Conservation (phyloP, 2,797 vertebrate genomes). For the Cuculus canorus region DNA sequence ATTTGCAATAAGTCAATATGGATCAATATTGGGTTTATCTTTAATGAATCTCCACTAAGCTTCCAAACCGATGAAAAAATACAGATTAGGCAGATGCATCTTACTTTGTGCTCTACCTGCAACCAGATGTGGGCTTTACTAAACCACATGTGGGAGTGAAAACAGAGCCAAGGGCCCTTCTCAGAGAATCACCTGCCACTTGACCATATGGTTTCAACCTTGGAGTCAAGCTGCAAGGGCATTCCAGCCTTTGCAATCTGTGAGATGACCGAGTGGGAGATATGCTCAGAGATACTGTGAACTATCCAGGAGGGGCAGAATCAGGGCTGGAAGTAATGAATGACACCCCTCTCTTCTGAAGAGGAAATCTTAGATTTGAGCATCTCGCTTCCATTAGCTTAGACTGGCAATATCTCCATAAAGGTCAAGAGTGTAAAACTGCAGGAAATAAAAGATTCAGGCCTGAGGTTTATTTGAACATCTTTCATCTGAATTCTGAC, state of each 20-base stretch:
- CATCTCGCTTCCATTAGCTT: not conserved
- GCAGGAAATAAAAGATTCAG: not conserved
- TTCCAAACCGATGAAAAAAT: constrained; percentile 41
- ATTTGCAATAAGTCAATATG: not conserved
- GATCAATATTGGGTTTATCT: constrained; percentile 20
- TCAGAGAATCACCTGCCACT: constrained; percentile 70
- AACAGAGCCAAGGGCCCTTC: constrained; percentile 73
- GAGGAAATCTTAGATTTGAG: not conserved
- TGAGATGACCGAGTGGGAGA: constrained; percentile 63
- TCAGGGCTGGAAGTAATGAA: not conserved
- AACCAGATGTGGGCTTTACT: constrained; percentile 64
- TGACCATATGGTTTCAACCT: constrained; percentile 80
- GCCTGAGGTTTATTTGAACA: not conserved
- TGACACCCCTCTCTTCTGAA: not conserved
- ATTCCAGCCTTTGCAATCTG: constrained; percentile 61
- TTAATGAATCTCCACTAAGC: constrained; percentile 6
- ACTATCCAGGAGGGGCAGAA: not conserved
- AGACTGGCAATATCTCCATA: not conserved
- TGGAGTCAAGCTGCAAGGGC: constrained; percentile 75
- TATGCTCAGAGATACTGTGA: constrained; percentile 26
- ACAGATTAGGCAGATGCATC: constrained; percentile 51
- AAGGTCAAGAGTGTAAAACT: not conserved
- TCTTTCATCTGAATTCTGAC: not conserved
- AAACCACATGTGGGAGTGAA: constrained; percentile 69
- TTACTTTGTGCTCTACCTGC: constrained; percentile 33